Percentiles rank a stretch among this genome's conserved stretches.
Conservation (phyloP, 2,797 vertebrate species). For the Dromococcyx pavoninus region DNA sequence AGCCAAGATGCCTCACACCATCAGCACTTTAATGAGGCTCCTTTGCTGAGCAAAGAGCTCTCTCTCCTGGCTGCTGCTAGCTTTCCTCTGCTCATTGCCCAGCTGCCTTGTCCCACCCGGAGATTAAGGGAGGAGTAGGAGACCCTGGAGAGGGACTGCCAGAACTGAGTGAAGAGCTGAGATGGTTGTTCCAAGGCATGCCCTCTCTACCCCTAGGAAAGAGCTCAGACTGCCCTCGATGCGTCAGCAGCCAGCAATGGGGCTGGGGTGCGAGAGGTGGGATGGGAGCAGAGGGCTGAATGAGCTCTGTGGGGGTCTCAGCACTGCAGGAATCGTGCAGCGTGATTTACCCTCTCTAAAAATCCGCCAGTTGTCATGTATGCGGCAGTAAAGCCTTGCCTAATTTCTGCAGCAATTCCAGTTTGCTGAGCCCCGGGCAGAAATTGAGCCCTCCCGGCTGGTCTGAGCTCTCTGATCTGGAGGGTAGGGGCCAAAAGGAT, state of each 20-base stretch:
- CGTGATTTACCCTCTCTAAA: neutral
- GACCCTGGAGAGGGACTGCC: neutral
- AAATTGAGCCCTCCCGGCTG: neutral
- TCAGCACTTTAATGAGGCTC: neutral
- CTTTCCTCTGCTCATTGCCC: neutral
- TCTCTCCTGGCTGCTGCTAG: constrained; percentile 50
- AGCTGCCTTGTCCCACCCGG: neutral
- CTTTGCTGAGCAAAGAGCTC: constrained; percentile 54
- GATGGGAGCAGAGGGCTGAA: neutral
- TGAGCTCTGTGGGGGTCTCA: neutral
- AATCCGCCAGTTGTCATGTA: neutral
- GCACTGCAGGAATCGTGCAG: rapidly evolving
- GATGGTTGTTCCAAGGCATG: neutral
- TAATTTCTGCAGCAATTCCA: neutral
- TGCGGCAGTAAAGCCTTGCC: neutral
- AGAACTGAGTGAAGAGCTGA: rapidly evolving
- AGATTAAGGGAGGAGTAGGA: neutral
- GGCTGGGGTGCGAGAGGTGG: neutral
- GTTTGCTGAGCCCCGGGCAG: neutral
- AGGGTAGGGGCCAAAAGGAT: neutral
- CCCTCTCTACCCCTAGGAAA: too few relatives aligned
- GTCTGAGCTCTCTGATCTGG: neutral
- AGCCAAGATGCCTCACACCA: neutral
- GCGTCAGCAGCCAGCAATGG: neutral
- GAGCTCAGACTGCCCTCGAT: neutral